Conservation (phyloP, 2,888 invertebrate genomes). For the Hydrotaea cyrtoneurina region DNA sequence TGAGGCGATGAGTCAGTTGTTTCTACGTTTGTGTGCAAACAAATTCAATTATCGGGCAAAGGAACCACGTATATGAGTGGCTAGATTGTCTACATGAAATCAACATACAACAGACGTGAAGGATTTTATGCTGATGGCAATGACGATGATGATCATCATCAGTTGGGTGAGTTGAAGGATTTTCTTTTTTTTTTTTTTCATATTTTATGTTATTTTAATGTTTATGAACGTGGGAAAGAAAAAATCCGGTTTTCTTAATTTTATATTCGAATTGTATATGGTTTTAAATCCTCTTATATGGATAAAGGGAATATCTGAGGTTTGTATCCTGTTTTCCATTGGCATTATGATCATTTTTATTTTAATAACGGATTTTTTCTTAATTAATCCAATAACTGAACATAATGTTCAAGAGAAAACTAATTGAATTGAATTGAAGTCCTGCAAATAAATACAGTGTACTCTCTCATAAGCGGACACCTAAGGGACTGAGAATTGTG, state of each 20-base stretch:
- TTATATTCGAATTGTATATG: constrained; percentile 58
- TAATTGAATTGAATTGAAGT: too few relatives aligned
- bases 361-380: too few relatives aligned
- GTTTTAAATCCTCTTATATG: constrained; percentile 67
- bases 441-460: too few relatives aligned
- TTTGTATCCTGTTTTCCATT: neutral
- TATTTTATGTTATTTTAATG: neutral
- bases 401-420: too few relatives aligned
- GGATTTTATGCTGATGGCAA: neutral
- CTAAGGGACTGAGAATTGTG: too few relatives aligned
- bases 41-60: constrained; percentile 24
- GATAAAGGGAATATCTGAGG: neutral
- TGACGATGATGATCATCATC: constrained; percentile 29
- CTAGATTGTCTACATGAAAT: neutral
- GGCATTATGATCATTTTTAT: too few relatives aligned
- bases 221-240: constrained; percentile 67
- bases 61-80: neutral
- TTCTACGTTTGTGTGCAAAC: constrained; percentile 44
- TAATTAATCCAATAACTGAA: too few relatives aligned
- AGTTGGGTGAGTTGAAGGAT: neutral
- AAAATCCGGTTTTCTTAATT: constrained; percentile 51
- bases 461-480: too few relatives aligned
- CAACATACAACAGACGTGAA: neutral
- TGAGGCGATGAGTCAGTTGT: constrained; percentile 62
- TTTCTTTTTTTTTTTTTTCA: neutral